Base-by-base conservation (phyloP, 2,797 vertebrate species). In the Percopsis omiscomaycus region DNA sequence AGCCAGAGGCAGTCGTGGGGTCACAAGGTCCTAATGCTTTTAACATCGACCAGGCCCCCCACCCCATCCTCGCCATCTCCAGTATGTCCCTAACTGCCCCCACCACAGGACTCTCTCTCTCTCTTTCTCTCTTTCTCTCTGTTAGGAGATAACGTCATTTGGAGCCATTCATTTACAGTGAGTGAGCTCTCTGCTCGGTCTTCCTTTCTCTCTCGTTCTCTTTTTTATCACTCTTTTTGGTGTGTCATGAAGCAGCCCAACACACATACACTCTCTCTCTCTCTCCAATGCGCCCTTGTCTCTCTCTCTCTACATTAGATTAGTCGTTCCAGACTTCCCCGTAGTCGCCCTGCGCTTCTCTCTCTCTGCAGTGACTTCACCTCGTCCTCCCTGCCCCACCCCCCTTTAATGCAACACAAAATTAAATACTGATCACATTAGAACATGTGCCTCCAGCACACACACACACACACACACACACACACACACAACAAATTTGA, bases 401-500 rank as follows among this genome's bases (percentile, higher is more conserved):
- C 60, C 66, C 75, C 65, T 86, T 94, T 97, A 97, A 98, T 97
- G 95, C 96, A 97, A 97, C 95, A 92, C 95, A 96, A 98, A 98
- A 98, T 98, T 98, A 95, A 98, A 98, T 97, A 98, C 94, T 95
- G 96, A 97, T 98, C 95, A 95, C 94, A 97, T 98, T 97, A 97
- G 94, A 95, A 94, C 94, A 95, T 94, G 94, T 94, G 93, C 92
- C 90, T 91, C 92, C 89, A 84, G 85, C 55, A 2, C 15, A 30
- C 10, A 37, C 10, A 57, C 55, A 57, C 32, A 44, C 55, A 56
- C 55, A 42, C 55, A 48, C 45, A 53, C 55, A 45, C 70, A 56
- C 63, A 50, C 11, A 9, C 16, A 51, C 22, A 22, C 22, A 22
- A 22, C 22, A 22, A 22, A 22, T 22, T 22, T 64, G 68, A 30